Evolutionary conservation across 2,797 vertebrate species (phyloP), one percentile per base, ranked within the genome.

Genomic region (Mormyrops attenuatus): DNA sequence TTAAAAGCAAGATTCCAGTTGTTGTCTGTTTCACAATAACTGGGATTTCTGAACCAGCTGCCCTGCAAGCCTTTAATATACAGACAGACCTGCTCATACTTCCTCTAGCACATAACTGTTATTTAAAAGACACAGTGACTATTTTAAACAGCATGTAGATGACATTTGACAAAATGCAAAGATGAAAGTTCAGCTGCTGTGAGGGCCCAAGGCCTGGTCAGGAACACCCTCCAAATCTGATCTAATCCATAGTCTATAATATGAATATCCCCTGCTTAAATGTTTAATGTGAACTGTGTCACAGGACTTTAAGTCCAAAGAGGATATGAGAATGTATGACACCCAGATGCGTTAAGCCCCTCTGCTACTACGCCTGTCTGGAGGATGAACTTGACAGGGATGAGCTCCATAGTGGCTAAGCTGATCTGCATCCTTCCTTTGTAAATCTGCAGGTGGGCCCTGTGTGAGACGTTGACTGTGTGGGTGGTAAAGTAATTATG

Each of bases 401-500:
- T 22, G 38, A 88, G 87, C 87, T 63, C 30, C 38, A 52, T 15
- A 34, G 20, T 55, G 38, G 34, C 38, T 22, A 63, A 88, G 87
- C 3, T 88, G 53, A 88, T 66, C 87, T 11, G 53, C 87, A 88
- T 52, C 87, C 87, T 22, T 20, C 15, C 85, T 26, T 55, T 38
- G 50, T 53, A 50, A 87, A 87, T 87, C 17, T 13, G 85, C 85
- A 87, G 85, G 85, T 87, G 85, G 52, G 47, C 52, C 85, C 34
- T 55, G 85, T 53, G 26, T 26, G 44, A 52, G 84, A 85, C 26
- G 82, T 47, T 85, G 47, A 52, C 26, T 9, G 49, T 3, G 4
- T 30, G 9, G 84, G 13, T 6, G 9, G 5, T 50, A 6, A 85
- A 85, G 84, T 49, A 85, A 22, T 26, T 85, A 49, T 52, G 82